phyloP scores from a whole-genome alignment of 2,113 vertebrate species.

The Poeciliopsis retropinna region DNA sequence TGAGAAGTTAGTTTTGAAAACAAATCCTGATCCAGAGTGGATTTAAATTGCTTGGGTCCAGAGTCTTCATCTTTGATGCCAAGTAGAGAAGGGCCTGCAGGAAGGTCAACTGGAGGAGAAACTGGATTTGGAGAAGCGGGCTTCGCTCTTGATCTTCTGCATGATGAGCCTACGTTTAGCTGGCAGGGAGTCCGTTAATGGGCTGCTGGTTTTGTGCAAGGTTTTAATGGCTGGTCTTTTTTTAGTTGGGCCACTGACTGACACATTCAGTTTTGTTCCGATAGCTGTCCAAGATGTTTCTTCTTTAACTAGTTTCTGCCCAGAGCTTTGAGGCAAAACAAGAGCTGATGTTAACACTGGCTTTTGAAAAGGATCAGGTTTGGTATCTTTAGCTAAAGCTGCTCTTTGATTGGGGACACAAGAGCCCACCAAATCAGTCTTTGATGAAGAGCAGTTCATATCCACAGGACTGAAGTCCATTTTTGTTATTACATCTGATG shows the following conservation, averaged over 20 bases:
- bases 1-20: background rate
- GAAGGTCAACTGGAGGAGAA: background rate
- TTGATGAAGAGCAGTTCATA: background rate
- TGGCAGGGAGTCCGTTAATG: background rate
- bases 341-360: background rate
- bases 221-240: constrained; percentile 16
- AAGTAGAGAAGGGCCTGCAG: background rate
- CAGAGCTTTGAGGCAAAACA: background rate
- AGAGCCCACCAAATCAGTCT: background rate
- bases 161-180: background rate
- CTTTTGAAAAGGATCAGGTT: background rate
- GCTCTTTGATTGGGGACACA: background rate
- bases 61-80: background rate
- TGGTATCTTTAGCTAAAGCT: background rate
- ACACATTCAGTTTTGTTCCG: background rate
- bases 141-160: background rate
- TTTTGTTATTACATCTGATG: background rate
- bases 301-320: background rate
- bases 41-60: fast-evolving
- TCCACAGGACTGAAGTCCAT: background rate
- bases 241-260: background rate
- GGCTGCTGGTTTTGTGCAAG: background rate
- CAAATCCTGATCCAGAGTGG: fast-evolving
- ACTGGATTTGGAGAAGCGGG: background rate
- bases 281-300: background rate